Evolutionary conservation across 2,797 vertebrate genomes (phyloP), one percentile per base, ranked within the genome.

Genomic region (Pangasius larnaudii): DNA sequence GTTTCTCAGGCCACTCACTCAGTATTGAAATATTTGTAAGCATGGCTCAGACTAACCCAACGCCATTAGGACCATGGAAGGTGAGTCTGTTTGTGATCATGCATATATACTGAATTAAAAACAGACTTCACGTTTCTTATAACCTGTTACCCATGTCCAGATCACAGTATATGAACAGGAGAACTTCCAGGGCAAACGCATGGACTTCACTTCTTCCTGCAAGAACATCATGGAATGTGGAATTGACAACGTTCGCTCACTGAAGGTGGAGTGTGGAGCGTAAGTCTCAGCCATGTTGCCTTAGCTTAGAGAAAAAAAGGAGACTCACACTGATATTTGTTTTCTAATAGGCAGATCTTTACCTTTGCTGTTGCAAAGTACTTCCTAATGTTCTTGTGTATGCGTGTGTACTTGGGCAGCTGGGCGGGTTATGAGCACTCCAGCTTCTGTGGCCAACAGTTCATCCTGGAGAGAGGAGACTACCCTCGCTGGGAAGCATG

Each of bases 401-500:
- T 86, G 36, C 85, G 65, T 86, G 16, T 69, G 8, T n/a, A n/a
- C 53, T 79, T 65, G 22, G 91, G 92, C 95, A 99, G 98, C 93
- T 99, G 98, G 98, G 94, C 96, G 61, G 98, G 98, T 92, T 99
- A 97, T 2, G 98, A 99, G 90, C 98, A 99, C 94, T 98, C 98
- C 88, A 98, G 97, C 89, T 99, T 97, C 96, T 98, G 97, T 65
- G 98, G 98, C 87, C 98, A 99, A 94, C 98, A 99, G 96, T 99
- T 99, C 94, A 96, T 98, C 92, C 94, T 99, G 96, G 98, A 99
- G 95, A 97, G 97, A 93, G 98, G 98, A 89, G 98, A 99, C 91
- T 99, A 99, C 91, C 98, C 98, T 39, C 97, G 97, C 92, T 99
- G 98, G 98, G 97, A 99, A 61, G 97, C 98, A 24, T 99, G 98